phyloP scores from a whole-genome alignment of 2,797 vertebrate species.

The Eurystomus glaucurus region DNA sequence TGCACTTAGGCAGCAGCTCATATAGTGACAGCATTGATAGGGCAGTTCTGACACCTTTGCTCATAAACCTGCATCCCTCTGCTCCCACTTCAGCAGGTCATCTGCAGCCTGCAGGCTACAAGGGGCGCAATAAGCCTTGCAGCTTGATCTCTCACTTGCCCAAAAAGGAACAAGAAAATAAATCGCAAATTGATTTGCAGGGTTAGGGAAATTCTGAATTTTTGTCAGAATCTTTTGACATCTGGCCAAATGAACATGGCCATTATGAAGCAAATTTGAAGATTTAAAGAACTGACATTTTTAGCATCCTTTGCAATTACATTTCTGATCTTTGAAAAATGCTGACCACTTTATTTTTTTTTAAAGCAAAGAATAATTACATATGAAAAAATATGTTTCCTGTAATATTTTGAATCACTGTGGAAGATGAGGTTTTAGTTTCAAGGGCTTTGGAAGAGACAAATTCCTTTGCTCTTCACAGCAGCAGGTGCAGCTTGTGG shows the following conservation, averaged over 20 bases:
- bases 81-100: background rate
- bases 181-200: background rate
- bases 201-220: background rate
- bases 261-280: background rate
- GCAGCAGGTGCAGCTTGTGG: background rate
- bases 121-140: background rate
- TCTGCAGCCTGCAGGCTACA: background rate
- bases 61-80: background rate
- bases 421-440: background rate
- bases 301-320: background rate
- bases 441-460: background rate
- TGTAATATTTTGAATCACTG: background rate
- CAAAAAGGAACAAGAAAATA: background rate
- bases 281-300: background rate
- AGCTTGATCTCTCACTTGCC: background rate
- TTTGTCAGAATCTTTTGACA: background rate
- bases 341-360: background rate
- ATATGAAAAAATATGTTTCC: background rate
- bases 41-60: background rate
- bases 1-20: background rate
- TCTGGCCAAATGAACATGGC: background rate
- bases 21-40: fast-evolving
- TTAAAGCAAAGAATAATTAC: background rate
- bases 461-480: background rate
- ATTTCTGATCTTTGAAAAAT: background rate